Evolutionary conservation across 2,113 vertebrate genomes (phyloP).

Genomic region (Carassius auratus): DNA sequence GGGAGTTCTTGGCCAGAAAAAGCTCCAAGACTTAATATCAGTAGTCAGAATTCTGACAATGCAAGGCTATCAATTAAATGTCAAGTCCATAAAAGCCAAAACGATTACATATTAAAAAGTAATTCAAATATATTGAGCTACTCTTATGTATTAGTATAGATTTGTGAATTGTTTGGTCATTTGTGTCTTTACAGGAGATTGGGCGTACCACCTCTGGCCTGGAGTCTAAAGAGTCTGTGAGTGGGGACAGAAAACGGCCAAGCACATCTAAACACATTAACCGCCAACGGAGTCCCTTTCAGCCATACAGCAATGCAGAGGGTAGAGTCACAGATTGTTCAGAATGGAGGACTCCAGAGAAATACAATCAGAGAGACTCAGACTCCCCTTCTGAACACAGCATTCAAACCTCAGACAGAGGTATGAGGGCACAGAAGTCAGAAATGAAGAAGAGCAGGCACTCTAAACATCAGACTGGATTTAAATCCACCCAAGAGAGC

Average conservation of each 20-base stretch:
- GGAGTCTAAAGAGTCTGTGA: constrained; percentile 14
- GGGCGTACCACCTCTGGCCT: constrained; percentile 42
- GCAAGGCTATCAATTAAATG: not conserved
- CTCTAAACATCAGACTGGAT: constrained; percentile 58
- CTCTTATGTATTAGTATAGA: constrained; percentile 11
- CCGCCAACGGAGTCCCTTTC: constrained; percentile 34
- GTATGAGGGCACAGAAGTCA: constrained; percentile 39
- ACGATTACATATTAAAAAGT: not conserved
- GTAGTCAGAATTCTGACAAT: not conserved
- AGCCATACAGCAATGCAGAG: constrained; percentile 17
- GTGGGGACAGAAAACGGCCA: constrained; percentile 19
- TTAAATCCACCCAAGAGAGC: constrained; percentile 57
- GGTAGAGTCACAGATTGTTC: constrained; percentile 27
- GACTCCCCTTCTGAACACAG: constrained; percentile 22
- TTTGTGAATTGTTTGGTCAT: constrained; percentile 7
- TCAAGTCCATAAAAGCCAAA: too few relatives aligned
- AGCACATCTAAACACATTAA: constrained; percentile 7
- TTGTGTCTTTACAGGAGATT: constrained; percentile 64
- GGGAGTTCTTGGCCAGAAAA: not conserved
- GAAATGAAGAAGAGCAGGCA: constrained; percentile 67
- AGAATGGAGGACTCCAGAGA: constrained; percentile 27
- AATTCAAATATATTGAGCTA: not conserved
- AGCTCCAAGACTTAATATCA: not conserved
- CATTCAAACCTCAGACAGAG: constrained; percentile 23
- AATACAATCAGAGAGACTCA: constrained; percentile 28